A percentile compares a stretch with the other conserved stretches of the same genome.
Conservation (phyloP, 2,797 vertebrate genomes). For the Synanceia verrucosa region DNA sequence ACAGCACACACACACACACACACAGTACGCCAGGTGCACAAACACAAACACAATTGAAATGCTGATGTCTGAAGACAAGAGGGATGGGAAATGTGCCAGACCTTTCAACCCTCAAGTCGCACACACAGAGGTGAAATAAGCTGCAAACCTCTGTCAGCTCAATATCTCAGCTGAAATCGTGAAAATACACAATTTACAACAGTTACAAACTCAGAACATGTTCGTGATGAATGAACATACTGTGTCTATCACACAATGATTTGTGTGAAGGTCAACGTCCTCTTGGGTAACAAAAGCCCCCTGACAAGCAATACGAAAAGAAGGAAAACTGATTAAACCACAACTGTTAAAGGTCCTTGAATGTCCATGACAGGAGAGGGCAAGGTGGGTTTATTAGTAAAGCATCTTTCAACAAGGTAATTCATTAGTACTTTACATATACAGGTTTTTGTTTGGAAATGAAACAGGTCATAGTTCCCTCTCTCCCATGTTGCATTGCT, state of each 20-base stretch:
- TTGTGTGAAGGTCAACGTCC: not conserved
- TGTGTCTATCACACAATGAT: not conserved
- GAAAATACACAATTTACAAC: not conserved
- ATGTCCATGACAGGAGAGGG: not conserved
- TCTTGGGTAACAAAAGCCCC: not conserved
- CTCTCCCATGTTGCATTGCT: too few relatives aligned
- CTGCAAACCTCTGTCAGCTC: not conserved
- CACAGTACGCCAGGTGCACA: not conserved
- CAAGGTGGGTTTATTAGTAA: not conserved
- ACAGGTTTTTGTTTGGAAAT: too few relatives aligned
- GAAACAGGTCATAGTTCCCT: too few relatives aligned
- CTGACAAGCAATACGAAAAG: not conserved
- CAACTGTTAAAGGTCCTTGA: not conserved
- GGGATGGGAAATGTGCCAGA: constrained; percentile 4
- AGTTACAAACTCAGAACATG: not conserved
- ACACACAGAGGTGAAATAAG: constrained; percentile 2
- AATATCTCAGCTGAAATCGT: not conserved
- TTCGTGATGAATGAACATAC: not conserved
- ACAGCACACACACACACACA: not conserved
- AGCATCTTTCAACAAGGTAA: not conserved
- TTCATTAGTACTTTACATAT: not conserved
- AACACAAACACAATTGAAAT: constrained; percentile 26
- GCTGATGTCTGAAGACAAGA: constrained; percentile 26
- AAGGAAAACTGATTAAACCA: not conserved
- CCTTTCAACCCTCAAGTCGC: constrained; percentile 21